Percentiles rank a stretch among this genome's conserved stretches.
Evolutionary conservation across 1,140 invertebrate genomes (phyloP).

Genomic region (Battus philenor): DNA sequence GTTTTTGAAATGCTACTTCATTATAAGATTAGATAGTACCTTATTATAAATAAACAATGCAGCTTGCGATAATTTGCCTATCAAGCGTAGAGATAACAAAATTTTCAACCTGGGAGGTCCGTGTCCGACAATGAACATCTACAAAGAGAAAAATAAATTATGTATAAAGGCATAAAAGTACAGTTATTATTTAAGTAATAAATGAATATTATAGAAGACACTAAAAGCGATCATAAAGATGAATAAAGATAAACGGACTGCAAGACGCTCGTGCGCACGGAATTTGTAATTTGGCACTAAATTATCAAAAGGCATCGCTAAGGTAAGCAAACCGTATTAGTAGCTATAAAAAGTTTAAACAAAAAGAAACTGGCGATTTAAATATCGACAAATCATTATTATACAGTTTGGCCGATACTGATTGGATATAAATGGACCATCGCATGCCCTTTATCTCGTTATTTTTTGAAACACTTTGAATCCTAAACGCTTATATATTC

Average conservation of each 20-base stretch:
- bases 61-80: too few species aligned
- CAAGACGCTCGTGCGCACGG: not conserved
- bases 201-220: too few species aligned
- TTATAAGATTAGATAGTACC: too few species aligned
- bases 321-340: slow-evolving; percentile 5
- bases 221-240: not conserved
- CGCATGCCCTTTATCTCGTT: slow-evolving; percentile 8
- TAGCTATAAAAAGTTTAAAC: slow-evolving; percentile 1
- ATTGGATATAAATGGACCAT: slow-evolving; percentile 12
- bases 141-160: too few species aligned
- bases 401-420: slow-evolving; percentile 2
- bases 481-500: slow-evolving; percentile 8
- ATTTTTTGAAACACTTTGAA: slow-evolving; percentile 15
- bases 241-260: slow-evolving; percentile 3
- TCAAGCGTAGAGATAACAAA: too few species aligned
- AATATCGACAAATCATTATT: slow-evolving; percentile 10
- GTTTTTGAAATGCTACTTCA: too few species aligned
- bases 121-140: too few species aligned
- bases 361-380: not conserved
- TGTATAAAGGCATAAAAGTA: too few species aligned
- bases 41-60: too few species aligned
- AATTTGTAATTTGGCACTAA: not conserved
- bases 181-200: too few species aligned
- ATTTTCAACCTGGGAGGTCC: too few species aligned
- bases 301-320: slow-evolving; percentile 4